Conservation (phyloP, 1,140 invertebrate species). For the Polypedilum vanderplanki region DNA sequence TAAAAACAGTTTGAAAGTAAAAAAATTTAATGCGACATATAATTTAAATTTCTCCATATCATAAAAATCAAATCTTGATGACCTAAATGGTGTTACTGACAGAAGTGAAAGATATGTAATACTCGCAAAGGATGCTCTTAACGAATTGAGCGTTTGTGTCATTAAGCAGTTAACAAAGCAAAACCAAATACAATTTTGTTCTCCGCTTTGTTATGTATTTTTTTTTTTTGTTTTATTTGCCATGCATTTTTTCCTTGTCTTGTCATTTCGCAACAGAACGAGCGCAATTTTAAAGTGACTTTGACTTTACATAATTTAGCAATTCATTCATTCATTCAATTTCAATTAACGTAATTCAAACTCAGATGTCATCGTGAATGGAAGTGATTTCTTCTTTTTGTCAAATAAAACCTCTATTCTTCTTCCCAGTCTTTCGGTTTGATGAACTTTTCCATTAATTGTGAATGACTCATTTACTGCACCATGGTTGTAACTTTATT, state of each 20-base stretch:
- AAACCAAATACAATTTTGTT: slow-evolving; percentile 3
- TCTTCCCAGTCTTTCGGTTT: background rate
- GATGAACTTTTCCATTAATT: background rate
- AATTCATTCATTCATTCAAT: background rate
- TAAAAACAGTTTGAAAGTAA: too few relatives aligned
- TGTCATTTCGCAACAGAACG: background rate
- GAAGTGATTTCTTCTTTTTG: background rate
- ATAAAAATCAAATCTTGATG: too few relatives aligned
- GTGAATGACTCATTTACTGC: background rate
- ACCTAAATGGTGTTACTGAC: background rate
- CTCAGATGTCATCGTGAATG: background rate
- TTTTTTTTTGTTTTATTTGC: too few relatives aligned
- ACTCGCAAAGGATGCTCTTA: background rate
- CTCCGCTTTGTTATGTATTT: too few relatives aligned
- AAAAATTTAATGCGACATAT: too few relatives aligned
- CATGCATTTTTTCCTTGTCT: background rate
- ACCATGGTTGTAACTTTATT: background rate
- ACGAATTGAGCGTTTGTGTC: background rate
- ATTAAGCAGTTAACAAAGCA: slow-evolving; percentile 22
- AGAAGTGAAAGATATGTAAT: too few relatives aligned
- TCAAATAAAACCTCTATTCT: background rate
- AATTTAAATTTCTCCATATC: too few relatives aligned
- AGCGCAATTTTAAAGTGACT: slow-evolving; percentile 2
- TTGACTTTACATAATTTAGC: background rate
- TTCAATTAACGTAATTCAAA: slow-evolving; percentile 27